These are phyloP conservation scores for Araneus ventricosus DNA, from an alignment of 1,140 invertebrate genomes.

Conservation along the genomic window DNA sequence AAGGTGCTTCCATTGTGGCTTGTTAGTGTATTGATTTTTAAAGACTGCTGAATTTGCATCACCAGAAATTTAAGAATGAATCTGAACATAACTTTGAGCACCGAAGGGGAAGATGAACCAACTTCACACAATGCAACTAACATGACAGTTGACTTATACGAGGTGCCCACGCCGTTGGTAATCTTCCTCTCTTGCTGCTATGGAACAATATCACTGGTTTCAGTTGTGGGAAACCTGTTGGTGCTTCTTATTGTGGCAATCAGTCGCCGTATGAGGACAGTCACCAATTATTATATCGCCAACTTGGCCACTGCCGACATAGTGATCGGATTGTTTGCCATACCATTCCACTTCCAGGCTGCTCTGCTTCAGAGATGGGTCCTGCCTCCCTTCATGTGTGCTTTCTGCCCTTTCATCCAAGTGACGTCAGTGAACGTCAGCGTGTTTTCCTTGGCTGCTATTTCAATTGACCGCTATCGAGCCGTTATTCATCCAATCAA, in stretches of 20 bases:
- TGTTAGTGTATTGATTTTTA: too few species aligned
- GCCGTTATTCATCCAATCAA: constrained; percentile 91
- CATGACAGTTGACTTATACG: constrained; percentile 80
- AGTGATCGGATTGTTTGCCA: constrained; percentile 91
- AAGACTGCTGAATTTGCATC: too few species aligned
- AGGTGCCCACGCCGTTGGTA: constrained; percentile 87
- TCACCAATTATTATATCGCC: constrained; percentile 96
- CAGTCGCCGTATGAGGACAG: constrained; percentile 91
- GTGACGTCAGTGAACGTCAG: constrained; percentile 91
- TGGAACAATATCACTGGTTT: constrained; percentile 89
- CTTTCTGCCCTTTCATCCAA: constrained; percentile 88
- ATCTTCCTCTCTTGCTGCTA: constrained; percentile 88
- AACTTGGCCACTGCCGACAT: constrained; percentile 95
- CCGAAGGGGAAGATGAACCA: not conserved
- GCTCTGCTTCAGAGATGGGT: constrained; percentile 90
- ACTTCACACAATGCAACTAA: not conserved
- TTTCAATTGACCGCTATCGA: constrained; percentile 91
- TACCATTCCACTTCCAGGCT: constrained; percentile 89
- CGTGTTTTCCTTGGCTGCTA: constrained; percentile 91
- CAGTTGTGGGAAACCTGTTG: constrained; percentile 90
- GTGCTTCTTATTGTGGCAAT: constrained; percentile 93
- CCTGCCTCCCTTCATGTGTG: constrained; percentile 88
- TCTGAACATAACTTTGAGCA: not conserved
- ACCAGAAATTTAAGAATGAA: too few species aligned
- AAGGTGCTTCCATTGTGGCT: too few species aligned